Conservation (phyloP, 2,888 invertebrate species). For the Lasioglossum morio region DNA sequence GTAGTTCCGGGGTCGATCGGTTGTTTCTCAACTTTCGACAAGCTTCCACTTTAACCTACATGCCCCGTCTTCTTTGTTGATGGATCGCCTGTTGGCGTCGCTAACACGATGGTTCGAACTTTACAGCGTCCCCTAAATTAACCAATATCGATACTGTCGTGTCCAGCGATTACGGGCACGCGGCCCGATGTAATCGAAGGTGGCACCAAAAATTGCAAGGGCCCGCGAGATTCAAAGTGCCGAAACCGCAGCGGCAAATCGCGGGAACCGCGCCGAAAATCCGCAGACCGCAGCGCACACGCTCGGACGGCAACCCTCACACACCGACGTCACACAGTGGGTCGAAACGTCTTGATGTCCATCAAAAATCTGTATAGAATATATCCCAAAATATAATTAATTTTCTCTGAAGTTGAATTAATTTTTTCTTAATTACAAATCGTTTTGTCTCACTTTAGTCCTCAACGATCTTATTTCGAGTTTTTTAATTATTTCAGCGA, state of each 20-base stretch:
- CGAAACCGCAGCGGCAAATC: constrained; percentile 26
- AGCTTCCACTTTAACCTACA: not conserved
- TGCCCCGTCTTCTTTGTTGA: not conserved
- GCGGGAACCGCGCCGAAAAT: constrained; percentile 14
- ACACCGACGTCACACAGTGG: not conserved
- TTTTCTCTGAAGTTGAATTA: not conserved
- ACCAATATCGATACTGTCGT: not conserved
- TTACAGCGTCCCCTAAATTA: not conserved
- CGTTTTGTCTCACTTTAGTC: not conserved
- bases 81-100: not conserved
- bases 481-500: constrained; percentile 8
- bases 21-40: not conserved
- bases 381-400: not conserved
- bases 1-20: not conserved
- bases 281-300: constrained; percentile 36
- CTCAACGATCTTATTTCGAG: not conserved
- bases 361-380: not conserved
- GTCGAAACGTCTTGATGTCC: not conserved
- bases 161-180: not conserved
- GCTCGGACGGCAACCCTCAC: not conserved
- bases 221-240: constrained; percentile 15
- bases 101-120: not conserved
- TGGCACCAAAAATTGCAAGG: constrained; percentile 9
- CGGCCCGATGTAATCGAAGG: not conserved
- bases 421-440: not conserved